Base-by-base conservation (phyloP, 2,797 vertebrate genomes). In the Lepidocolaptes lacrymiger region DNA sequence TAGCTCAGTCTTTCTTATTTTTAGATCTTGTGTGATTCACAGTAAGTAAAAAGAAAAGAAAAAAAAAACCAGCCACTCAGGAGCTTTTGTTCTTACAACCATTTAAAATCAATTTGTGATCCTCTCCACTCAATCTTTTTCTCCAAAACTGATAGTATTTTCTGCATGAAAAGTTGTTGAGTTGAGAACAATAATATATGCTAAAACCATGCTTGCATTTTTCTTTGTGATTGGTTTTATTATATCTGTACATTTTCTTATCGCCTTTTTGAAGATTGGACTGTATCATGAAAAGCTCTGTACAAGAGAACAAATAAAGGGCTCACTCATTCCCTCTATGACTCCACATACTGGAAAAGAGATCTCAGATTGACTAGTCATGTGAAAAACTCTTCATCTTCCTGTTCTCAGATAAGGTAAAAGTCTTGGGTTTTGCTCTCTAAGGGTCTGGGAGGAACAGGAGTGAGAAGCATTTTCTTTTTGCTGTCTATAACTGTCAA, bases 101-200 rank as follows among this genome's bases (percentile, higher is more conserved):
- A 81, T 84, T 94, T 93, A 69, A 64, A 94, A 97, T 91, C 59
- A 90, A 88, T 58, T 84, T 89, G 39, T 79, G 55, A 92, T 77
- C 82, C 62, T 91, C 80, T 93, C 32, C 49, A 51, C 41, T 92
- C 54, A 86, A 32, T 89, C 44, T 34, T 92, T 81, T 76, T 59
- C 46, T 77, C 71, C n/a, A 82, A 95, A 92, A 78, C 28, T 73
- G 72, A 72, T 87, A 75, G 88, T 55, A 74, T 69, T 73, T 90
- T 93, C 73, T 84, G n/a, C 49, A 87, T 63, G 27, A 91, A 91
- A 95, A 91, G 10, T 59, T 93, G 91, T 91, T 96, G 95, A 94
- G 44, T 92, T 54, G n/a, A 86, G 91, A 91, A 67, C 30, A 88
- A 75, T 91, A 64, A 72, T 81, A 48, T 84, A 44, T 36, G 34